Evolutionary conservation across 2,888 invertebrate genomes (phyloP).

Genomic region (Epinotia ramella): DNA sequence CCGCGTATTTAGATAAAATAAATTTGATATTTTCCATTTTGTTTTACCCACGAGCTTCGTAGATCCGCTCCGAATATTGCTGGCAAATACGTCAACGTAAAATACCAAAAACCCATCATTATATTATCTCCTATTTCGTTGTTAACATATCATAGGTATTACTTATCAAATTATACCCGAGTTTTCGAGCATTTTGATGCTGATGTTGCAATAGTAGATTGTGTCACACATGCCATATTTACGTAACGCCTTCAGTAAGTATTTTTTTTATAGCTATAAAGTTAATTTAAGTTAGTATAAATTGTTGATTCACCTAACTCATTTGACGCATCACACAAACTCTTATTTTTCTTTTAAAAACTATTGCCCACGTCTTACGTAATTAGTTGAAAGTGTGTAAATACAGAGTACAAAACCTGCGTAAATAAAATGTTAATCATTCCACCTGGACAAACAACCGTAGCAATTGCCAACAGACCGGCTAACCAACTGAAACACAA

Average conservation of each 20-base stretch:
- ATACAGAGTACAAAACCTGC: constrained; percentile 14
- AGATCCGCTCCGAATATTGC: not conserved
- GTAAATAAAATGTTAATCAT: constrained; percentile 25
- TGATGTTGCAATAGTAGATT: too few relatives aligned
- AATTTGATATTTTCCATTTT: not conserved
- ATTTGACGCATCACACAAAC: not conserved
- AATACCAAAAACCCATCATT: not conserved
- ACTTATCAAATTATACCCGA: too few relatives aligned
- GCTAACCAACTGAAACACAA: constrained; percentile 37
- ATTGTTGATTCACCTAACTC: not conserved
- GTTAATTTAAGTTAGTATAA: too few relatives aligned
- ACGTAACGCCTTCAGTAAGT: too few relatives aligned
- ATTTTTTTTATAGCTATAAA: too few relatives aligned
- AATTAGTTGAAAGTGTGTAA: not conserved
- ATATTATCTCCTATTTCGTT: too few relatives aligned
- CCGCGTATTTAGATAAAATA: not conserved
- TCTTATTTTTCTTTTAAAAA: constrained; percentile 1
- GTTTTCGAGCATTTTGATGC: too few relatives aligned
- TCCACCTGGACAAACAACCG: constrained; percentile 54
- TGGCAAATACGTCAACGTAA: not conserved
- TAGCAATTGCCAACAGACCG: constrained; percentile 47
- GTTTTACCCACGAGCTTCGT: not conserved
- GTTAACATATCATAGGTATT: too few relatives aligned
- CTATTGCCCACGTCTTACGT: not conserved
- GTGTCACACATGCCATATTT: too few relatives aligned